These are phyloP conservation scores for Aleadryas rufinucha DNA, from an alignment of 2,113 vertebrate species.

Conservation along the genomic window DNA sequence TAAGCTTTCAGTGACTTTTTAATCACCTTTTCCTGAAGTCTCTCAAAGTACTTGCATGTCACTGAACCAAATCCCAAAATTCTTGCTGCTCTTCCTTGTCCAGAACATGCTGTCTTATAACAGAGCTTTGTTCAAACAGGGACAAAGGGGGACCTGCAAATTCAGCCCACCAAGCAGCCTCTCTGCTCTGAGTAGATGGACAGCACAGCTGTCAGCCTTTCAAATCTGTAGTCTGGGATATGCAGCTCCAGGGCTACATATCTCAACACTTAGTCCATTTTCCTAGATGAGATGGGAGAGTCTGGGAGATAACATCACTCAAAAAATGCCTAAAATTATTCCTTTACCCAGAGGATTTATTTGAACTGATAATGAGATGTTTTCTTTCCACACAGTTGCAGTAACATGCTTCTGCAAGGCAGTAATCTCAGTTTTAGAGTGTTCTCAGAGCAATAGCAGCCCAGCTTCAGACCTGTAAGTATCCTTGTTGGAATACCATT, in stretches of 20 bases:
- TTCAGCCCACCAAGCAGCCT: fast-evolving
- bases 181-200: not conserved
- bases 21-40: not conserved
- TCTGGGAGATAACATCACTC: not conserved
- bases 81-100: not conserved
- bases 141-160: not conserved
- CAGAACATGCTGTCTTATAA: not conserved
- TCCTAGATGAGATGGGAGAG: not conserved
- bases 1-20: not conserved
- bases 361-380: not conserved
- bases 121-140: not conserved
- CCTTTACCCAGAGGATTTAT: not conserved
- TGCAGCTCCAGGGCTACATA: not conserved
- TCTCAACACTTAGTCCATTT: not conserved
- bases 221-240: not conserved
- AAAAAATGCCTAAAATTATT: not conserved
- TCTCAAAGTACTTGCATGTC: not conserved
- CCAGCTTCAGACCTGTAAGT: conserved; percentile 7
- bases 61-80: not conserved
- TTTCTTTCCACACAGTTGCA: not conserved
- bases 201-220: not conserved
- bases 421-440: not conserved
- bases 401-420: not conserved
- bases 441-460: not conserved
- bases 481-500: not conserved